Percentiles rank a stretch among this genome's conserved stretches.
phyloP scores from a whole-genome alignment of 1,140 invertebrate species.

The Oryctes rhinoceros region DNA sequence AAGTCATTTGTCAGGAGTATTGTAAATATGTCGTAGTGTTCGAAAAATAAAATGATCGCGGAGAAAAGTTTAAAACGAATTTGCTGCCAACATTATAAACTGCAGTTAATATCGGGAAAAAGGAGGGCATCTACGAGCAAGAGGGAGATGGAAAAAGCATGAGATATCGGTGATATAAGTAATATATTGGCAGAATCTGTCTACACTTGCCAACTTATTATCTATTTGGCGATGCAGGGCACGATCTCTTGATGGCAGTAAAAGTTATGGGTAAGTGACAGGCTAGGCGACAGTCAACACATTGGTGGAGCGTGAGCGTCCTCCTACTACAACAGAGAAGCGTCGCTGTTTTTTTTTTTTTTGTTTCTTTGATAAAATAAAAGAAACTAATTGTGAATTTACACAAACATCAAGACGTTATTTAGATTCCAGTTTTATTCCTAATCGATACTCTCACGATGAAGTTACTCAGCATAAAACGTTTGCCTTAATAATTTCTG shows the following conservation, averaged over 20 bases:
- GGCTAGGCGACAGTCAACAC: constrained; percentile 46
- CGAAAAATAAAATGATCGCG: constrained; percentile 34
- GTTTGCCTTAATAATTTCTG: too few species aligned
- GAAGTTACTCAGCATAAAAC: too few species aligned
- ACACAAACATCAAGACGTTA: neutral
- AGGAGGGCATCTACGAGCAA: neutral
- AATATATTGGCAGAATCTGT: constrained; percentile 48
- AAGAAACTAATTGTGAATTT: constrained; percentile 20
- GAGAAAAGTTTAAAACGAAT: constrained; percentile 37
- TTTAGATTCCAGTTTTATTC: neutral
- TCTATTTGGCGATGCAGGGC: constrained; percentile 47
- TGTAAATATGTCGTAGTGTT: constrained; percentile 27
- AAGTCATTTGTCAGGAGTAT: constrained; percentile 16
- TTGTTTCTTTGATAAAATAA: neutral
- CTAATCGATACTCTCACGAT: too few species aligned
- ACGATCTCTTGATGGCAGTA: constrained; percentile 46
- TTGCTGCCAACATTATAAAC: constrained; percentile 42
- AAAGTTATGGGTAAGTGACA: constrained; percentile 48
- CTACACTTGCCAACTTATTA: constrained; percentile 51
- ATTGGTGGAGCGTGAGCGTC: constrained; percentile 45
- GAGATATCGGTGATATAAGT: constrained; percentile 49
- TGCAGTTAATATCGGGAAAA: constrained; percentile 43
- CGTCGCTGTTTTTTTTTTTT: neutral
- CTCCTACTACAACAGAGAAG: neutral
- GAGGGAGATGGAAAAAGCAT: constrained; percentile 20